phyloP scores from a whole-genome alignment of 2,113 vertebrate species.

The Pseudorhombus dupliciocellatus region DNA sequence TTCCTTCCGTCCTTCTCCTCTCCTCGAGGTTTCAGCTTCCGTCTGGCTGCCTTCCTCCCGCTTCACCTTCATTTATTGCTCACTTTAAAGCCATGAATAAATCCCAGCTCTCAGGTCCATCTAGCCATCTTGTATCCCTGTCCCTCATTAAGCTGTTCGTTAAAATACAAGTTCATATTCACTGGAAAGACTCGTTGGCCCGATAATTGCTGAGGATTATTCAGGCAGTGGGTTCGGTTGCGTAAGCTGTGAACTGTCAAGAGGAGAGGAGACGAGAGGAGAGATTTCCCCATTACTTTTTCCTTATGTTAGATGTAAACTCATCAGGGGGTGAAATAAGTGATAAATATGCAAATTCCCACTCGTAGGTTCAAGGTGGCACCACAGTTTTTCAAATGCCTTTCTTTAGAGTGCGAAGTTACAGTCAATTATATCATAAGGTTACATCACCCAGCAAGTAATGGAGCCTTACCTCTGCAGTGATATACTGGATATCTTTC shows the following conservation, averaged over 20 bases:
- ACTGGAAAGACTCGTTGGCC: not conserved
- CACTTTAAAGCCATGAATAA: slow-evolving; percentile 15
- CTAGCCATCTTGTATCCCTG: not conserved
- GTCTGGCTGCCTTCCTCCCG: slow-evolving; percentile 9
- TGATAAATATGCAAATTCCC: too few relatives aligned
- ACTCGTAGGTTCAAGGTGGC: too few relatives aligned
- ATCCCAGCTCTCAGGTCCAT: slow-evolving; percentile 1
- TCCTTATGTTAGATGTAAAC: not conserved
- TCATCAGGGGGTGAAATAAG: not conserved
- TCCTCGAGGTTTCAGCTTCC: slow-evolving; percentile 10
- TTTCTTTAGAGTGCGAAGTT: too few relatives aligned
- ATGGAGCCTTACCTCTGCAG: not conserved
- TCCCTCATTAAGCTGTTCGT: not conserved
- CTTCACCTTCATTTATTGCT: slow-evolving; percentile 34
- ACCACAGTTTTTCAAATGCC: too few relatives aligned
- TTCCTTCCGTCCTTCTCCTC: not conserved
- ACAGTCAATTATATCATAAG: too few relatives aligned
- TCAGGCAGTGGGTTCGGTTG: not conserved
- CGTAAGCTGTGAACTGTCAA: not conserved
- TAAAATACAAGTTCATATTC: slow-evolving; percentile 3
- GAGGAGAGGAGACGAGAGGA: not conserved
- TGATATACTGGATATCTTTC: not conserved
- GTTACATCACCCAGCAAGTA: not conserved
- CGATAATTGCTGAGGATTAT: slow-evolving; percentile 9
- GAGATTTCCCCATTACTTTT: not conserved